Percentiles rank a stretch among this genome's conserved stretches.
These are phyloP conservation scores for Eumacrocentrus americanus DNA, from an alignment of 2,888 invertebrate species.

Conservation along the genomic window DNA sequence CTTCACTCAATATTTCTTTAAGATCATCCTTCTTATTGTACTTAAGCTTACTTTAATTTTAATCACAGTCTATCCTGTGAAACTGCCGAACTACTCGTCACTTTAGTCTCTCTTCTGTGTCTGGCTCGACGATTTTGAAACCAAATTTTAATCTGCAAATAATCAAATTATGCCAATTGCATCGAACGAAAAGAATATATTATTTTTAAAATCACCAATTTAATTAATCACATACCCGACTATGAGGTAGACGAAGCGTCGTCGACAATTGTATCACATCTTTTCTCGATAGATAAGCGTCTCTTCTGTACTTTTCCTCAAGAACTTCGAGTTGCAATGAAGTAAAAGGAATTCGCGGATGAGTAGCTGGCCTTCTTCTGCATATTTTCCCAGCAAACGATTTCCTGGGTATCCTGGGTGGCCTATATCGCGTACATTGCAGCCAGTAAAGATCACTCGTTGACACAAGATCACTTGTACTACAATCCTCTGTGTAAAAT, in stretches of 20 bases:
- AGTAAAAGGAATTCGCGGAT: conserved; percentile 73
- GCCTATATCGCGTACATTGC: conserved; percentile 75
- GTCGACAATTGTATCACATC: conserved; percentile 71
- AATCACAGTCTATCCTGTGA: conserved; percentile 13
- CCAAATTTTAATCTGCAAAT: conserved; percentile 70
- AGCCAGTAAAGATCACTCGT: conserved; percentile 64
- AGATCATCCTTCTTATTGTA: background rate
- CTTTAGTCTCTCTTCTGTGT: conserved; percentile 69
- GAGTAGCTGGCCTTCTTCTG: conserved; percentile 51
- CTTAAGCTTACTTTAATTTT: background rate
- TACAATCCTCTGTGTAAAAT: background rate
- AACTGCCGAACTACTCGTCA: conserved; percentile 22
- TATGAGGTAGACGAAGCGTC: conserved; percentile 71
- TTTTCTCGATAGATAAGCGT: conserved; percentile 74
- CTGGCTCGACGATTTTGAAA: conserved; percentile 82
- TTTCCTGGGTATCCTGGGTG: conserved; percentile 75
- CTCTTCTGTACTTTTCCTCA: conserved; percentile 72
- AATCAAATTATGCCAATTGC: conserved; percentile 16
- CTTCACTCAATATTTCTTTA: conserved; percentile 1
- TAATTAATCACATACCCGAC: conserved; percentile 66
- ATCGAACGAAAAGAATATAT: conserved; percentile 5
- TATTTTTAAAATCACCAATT: background rate
- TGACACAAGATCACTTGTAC: conserved; percentile 35
- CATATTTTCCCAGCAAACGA: conserved; percentile 37
- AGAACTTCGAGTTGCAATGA: conserved; percentile 71